These are phyloP conservation scores for Ammodramus savannarum DNA, from an alignment of 2,113 vertebrate genomes.

Conservation along the genomic window DNA sequence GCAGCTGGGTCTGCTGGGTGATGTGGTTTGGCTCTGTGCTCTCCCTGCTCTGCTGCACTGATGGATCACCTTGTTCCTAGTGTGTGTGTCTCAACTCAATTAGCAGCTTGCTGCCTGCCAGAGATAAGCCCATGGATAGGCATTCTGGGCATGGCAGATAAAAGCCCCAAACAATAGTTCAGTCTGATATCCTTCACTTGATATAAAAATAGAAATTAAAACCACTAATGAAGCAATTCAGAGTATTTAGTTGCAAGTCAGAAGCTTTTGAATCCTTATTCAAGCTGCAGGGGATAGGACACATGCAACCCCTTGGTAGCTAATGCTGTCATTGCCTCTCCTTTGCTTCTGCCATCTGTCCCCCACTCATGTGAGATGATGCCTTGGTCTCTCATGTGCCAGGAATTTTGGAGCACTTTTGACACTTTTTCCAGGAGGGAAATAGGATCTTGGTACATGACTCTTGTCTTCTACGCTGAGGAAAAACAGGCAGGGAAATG, in stretches of 20 bases:
- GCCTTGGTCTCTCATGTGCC: background rate
- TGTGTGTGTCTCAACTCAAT: background rate
- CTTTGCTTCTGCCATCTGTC: background rate
- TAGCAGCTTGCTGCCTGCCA: background rate
- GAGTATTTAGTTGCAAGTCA: background rate
- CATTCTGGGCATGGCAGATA: background rate
- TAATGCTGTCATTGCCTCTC: background rate
- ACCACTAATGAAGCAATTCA: background rate
- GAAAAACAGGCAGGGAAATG: background rate
- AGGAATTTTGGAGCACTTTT: background rate
- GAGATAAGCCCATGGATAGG: constrained; percentile 9
- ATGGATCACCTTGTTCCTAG: background rate
- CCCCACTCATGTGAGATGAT: background rate
- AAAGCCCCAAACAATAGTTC: background rate
- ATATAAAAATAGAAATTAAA: constrained; percentile 6
- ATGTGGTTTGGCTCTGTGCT: background rate
- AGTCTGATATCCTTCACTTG: background rate
- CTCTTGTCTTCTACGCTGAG: background rate
- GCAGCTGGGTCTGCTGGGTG: background rate
- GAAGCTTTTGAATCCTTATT: background rate
- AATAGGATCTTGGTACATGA: background rate
- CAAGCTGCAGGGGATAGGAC: background rate
- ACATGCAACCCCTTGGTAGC: background rate
- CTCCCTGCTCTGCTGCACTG: background rate
- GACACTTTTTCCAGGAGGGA: background rate